phyloP scores from a whole-genome alignment of 1,140 invertebrate species.

The Streblospio benedicti region DNA sequence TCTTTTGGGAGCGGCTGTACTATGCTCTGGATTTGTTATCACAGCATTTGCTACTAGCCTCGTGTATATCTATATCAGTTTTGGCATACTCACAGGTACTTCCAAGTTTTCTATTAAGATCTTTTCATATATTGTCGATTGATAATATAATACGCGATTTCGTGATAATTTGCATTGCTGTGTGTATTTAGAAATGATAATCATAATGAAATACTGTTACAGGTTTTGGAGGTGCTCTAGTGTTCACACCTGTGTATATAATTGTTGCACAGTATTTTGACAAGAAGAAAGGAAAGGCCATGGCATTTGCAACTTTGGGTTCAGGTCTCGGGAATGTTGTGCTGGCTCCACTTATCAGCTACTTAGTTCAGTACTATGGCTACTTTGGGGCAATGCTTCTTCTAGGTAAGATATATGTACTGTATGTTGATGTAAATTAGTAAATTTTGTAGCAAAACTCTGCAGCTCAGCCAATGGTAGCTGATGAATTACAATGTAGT shows the following conservation, averaged over 20 bases:
- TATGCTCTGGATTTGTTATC: neutral
- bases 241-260: constrained; percentile 10
- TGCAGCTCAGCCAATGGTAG: too few species aligned
- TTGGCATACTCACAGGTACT: constrained; percentile 2
- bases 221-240: constrained; percentile 8
- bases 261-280: constrained; percentile 11
- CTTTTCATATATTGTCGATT: neutral
- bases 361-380: neutral
- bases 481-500: too few species aligned
- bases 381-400: constrained; percentile 9
- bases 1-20: neutral
- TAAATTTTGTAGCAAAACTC: too few species aligned
- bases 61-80: neutral
- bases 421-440: too few species aligned
- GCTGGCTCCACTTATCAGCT: neutral
- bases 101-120: neutral
- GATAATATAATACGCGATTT: neutral
- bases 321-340: constrained; percentile 8
- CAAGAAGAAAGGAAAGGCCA: constrained; percentile 14
- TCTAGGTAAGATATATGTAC: too few species aligned
- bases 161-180: neutral
- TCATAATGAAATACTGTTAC: neutral
- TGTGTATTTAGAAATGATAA: neutral
- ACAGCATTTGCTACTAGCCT: constrained; percentile 3
- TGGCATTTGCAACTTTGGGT: constrained; percentile 10